These are phyloP conservation scores for Saimiri boliviensis DNA, from an alignment of 2,113 vertebrate genomes.

Conservation along the genomic window DNA sequence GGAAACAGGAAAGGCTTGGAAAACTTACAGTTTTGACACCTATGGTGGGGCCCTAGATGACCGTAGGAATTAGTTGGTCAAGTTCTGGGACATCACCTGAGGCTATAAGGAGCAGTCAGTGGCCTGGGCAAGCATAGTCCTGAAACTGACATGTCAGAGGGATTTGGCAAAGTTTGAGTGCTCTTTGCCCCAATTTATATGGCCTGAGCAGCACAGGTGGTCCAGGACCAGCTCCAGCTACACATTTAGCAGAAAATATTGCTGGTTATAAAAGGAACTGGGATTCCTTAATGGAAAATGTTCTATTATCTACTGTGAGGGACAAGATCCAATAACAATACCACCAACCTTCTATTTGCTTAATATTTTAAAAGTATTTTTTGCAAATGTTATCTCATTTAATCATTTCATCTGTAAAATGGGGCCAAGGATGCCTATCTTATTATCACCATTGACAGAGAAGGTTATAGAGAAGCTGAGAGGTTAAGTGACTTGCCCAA, in stretches of 20 bases:
- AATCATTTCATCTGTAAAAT: slow-evolving; percentile 43
- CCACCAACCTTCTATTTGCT: neutral
- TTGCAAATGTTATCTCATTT: slow-evolving; percentile 12
- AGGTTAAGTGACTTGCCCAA: neutral
- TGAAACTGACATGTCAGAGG: neutral
- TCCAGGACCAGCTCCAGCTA: neutral
- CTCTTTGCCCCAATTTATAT: neutral
- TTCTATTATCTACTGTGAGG: neutral
- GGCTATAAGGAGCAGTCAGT: neutral
- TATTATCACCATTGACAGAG: neutral
- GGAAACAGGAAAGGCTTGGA: neutral
- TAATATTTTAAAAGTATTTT: slow-evolving; percentile 1
- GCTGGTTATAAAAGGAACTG: neutral
- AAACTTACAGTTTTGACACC: neutral
- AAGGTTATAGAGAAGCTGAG: neutral
- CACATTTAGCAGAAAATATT: neutral
- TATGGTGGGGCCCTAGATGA: neutral
- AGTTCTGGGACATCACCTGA: neutral
- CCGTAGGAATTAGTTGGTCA: neutral
- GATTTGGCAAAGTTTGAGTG: neutral
- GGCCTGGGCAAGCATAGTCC: neutral
- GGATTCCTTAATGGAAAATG: neutral
- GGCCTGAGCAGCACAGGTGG: neutral
- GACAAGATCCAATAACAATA: neutral
- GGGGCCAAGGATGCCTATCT: neutral